Conservation (phyloP, 2,888 invertebrate species). For the Biston stratarius region DNA sequence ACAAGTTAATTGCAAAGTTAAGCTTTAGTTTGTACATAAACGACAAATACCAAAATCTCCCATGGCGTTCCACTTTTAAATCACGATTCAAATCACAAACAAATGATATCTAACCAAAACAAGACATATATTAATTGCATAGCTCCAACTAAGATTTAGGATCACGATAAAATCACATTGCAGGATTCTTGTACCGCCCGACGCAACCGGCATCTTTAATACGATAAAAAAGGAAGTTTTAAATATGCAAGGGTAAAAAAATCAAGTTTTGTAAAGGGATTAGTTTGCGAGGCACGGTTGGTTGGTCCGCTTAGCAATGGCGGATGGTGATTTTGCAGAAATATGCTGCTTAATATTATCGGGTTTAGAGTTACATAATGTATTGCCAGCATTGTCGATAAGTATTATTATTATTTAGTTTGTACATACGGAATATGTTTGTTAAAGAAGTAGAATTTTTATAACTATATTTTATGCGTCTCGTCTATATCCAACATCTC, state of each 20-base stretch:
- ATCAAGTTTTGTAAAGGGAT: slow-evolving; percentile 71
- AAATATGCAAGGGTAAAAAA: slow-evolving; percentile 65
- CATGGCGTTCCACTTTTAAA: slow-evolving; percentile 24
- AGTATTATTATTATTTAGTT: not conserved
- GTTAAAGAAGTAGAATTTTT: no score
- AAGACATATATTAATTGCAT: slow-evolving; percentile 48
- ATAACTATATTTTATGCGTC: no score
- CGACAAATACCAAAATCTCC: slow-evolving; percentile 19
- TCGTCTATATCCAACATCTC: no score
- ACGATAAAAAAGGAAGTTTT: slow-evolving; percentile 30
- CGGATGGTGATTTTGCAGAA: slow-evolving; percentile 51
- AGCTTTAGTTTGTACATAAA: not conserved
- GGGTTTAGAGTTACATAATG: slow-evolving; percentile 7
- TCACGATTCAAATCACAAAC: slow-evolving; percentile 42
- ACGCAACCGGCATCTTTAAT: slow-evolving; percentile 28
- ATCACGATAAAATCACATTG: slow-evolving; percentile 48
- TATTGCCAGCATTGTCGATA: not conserved
- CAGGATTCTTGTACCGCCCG: slow-evolving; percentile 42
- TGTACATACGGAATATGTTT: not conserved
- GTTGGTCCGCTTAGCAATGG: slow-evolving; percentile 63
- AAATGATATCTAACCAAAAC: slow-evolving; percentile 50
- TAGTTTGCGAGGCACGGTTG: slow-evolving; percentile 70
- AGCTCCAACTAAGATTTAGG: slow-evolving; percentile 44
- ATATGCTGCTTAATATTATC: slow-evolving; percentile 3
- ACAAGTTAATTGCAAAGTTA: not conserved